phyloP scores from a whole-genome alignment of 2,113 vertebrate species.

The Dipodomys stephensi region DNA sequence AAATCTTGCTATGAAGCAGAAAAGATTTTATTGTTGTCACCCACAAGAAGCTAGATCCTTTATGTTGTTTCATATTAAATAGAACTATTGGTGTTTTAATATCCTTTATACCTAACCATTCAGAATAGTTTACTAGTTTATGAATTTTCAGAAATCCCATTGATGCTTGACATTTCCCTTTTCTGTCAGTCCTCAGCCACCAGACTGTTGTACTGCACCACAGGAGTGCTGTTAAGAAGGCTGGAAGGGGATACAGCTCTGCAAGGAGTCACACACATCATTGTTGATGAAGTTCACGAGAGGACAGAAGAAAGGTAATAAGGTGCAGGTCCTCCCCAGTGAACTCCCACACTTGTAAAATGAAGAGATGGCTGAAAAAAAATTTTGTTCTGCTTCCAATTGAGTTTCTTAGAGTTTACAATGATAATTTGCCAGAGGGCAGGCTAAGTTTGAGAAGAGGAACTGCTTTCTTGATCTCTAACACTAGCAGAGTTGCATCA shows the following conservation, averaged over 20 bases:
- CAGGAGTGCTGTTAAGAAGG: slow-evolving; percentile 94
- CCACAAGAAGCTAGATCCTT: slow-evolving; percentile 5
- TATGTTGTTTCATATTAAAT: slow-evolving; percentile 33
- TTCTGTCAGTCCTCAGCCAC: slow-evolving; percentile 92
- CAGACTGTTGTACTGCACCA: slow-evolving; percentile 96
- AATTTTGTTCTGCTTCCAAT: neutral
- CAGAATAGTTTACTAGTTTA: neutral
- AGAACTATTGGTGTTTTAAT: neutral
- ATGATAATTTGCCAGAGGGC: neutral
- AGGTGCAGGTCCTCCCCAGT: slow-evolving; percentile 1
- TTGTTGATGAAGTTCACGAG: slow-evolving; percentile 98
- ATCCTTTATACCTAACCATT: neutral
- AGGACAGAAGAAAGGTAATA: slow-evolving; percentile 98
- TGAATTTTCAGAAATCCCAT: slow-evolving; percentile 21
- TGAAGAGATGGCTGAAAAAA: neutral
- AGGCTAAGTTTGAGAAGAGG: neutral
- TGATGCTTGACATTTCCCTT: slow-evolving; percentile 51
- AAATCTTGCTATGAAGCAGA: slow-evolving; percentile 36
- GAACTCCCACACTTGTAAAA: neutral
- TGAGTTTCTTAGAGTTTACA: neutral
- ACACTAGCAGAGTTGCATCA: neutral
- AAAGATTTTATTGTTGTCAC: slow-evolving; percentile 2
- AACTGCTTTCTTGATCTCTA: neutral
- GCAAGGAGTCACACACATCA: slow-evolving; percentile 92
- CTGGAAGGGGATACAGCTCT: slow-evolving; percentile 94